A percentile compares a stretch with the other conserved stretches of the same genome.
These are phyloP conservation scores for Tinea semifulvella DNA, from an alignment of 2,888 invertebrate species.

Conservation along the genomic window DNA sequence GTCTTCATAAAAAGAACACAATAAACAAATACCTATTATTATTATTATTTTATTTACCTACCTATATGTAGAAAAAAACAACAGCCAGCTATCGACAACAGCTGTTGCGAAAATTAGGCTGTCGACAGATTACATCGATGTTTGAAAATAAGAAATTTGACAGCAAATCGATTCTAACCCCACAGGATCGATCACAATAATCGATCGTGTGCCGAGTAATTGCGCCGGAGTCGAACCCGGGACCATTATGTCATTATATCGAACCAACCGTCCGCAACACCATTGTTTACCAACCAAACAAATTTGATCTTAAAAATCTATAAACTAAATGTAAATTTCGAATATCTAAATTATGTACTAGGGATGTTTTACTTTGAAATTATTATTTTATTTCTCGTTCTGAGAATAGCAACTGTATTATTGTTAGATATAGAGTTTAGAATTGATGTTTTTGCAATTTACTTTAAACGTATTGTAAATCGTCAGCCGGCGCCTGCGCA, in stretches of 20 bases:
- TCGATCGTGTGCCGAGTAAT: conserved; percentile 67
- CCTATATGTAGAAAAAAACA: too few relatives aligned
- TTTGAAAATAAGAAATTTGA: conserved; percentile 19
- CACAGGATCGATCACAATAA: conserved; percentile 62
- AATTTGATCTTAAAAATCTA: conserved; percentile 20
- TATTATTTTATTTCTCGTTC: conserved; percentile 2
- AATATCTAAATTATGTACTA: not conserved
- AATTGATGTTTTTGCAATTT: too few relatives aligned
- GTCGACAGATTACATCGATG: conserved; percentile 12
- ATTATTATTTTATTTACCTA: too few relatives aligned
- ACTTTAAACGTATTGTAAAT: not conserved
- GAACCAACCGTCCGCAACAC: conserved; percentile 47
- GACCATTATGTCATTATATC: conserved; percentile 63
- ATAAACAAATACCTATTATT: too few relatives aligned
- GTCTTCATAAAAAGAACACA: too few relatives aligned
- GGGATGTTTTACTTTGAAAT: not conserved
- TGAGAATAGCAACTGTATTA: not conserved
- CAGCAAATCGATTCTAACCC: conserved; percentile 62
- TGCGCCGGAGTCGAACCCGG: conserved; percentile 58
- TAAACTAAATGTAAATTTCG: not conserved
- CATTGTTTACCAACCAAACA: conserved; percentile 30
- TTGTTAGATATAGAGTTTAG: not conserved
- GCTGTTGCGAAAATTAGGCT: conserved; percentile 6
- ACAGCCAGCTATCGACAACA: conserved; percentile 1
- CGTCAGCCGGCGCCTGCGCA: conserved; percentile 29